A percentile compares a stretch with the other conserved stretches of the same genome.
Conservation (phyloP, 2,888 invertebrate genomes). For the Drosophila phalerata region DNA sequence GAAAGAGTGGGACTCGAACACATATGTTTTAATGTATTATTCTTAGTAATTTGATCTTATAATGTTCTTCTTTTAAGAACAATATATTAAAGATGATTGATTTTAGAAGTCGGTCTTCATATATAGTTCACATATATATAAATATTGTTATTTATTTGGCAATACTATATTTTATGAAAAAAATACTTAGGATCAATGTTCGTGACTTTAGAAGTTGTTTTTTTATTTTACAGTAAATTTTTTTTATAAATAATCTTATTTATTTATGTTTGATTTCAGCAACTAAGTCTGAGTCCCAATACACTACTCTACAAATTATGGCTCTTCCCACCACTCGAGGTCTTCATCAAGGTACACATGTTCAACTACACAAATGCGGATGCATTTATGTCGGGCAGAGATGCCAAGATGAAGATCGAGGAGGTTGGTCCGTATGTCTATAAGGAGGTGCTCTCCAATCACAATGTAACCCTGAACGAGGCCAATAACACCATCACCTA, state of each 20-base stretch:
- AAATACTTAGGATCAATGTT: no score
- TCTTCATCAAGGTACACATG: conserved; percentile 89
- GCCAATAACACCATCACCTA: conserved; percentile 89
- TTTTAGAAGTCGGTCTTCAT: no score
- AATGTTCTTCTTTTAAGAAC: no score
- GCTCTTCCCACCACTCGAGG: conserved; percentile 88
- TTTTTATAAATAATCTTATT: background rate
- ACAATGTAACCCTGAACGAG: conserved; percentile 88
- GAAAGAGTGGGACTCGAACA: no score
- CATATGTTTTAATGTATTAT: no score
- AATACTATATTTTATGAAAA: no score
- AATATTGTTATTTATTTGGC: no score
- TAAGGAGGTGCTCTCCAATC: conserved; percentile 90
- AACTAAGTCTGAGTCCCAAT: conserved; percentile 86
- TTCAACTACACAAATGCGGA: conserved; percentile 93
- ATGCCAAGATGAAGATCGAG: conserved; percentile 88
- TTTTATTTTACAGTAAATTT: background rate
- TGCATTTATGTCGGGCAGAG: conserved; percentile 88
- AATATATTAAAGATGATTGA: no score
- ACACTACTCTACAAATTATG: conserved; percentile 88
- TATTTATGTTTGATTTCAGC: conserved; percentile 56
- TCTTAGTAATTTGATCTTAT: no score
- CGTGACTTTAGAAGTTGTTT: no score
- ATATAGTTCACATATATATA: no score
- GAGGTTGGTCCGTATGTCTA: conserved; percentile 94